Conservation (phyloP, 2,113 vertebrate genomes). For the Ammospiza caudacuta region DNA sequence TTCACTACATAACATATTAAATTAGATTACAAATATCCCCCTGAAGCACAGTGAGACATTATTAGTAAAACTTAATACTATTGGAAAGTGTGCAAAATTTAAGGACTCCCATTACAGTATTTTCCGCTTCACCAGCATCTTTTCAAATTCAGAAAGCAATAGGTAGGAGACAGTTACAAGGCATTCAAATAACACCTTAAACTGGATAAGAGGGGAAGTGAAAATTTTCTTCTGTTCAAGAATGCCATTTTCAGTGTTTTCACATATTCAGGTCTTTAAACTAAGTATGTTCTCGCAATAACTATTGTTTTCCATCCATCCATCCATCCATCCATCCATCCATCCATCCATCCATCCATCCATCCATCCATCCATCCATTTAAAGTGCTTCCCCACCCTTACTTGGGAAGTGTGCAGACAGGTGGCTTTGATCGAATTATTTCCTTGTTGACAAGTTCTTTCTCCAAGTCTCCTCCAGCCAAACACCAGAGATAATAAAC, state of each 20-base stretch:
- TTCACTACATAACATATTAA: neutral
- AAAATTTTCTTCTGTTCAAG: neutral
- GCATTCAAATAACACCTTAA: neutral
- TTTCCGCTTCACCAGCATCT: neutral
- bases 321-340: neutral
- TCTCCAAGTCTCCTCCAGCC: conserved; percentile 97
- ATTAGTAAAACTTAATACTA: neutral
- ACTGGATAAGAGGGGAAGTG: neutral
- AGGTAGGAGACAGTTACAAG: neutral
- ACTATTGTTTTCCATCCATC: neutral
- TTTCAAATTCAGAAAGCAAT: neutral
- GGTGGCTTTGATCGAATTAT: conserved; percentile 97
- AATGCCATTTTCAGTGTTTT: neutral
- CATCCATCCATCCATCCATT: neutral
- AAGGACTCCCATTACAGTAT: neutral
- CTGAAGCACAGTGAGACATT: neutral
- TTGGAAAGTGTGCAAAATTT: neutral
- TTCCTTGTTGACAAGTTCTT: conserved; percentile 95
- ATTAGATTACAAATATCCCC: neutral
- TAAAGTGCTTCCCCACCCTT: conserved; percentile 49
- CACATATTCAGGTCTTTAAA: neutral
- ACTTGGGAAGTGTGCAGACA: conserved; percentile 97
- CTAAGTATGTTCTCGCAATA: neutral
- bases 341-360: neutral
- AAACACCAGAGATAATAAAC: conserved; percentile 98